These are phyloP conservation scores for Mizuhopecten yessoensis DNA, from an alignment of 1,140 invertebrate genomes.

Conservation along the genomic window DNA sequence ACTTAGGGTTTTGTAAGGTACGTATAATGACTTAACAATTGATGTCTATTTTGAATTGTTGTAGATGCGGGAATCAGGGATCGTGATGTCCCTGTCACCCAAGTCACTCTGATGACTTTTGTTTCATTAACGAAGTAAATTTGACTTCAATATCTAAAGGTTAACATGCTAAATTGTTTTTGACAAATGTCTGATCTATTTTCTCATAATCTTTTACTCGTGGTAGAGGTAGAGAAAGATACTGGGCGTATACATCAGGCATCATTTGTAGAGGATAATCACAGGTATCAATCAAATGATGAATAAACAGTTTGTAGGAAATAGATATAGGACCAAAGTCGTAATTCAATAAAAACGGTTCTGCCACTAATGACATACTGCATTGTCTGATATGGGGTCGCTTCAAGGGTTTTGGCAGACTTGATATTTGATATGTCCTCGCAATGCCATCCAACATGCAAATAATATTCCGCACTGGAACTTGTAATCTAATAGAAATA, in stretches of 20 bases:
- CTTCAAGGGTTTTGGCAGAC: conserved; percentile 30
- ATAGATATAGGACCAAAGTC: conserved; percentile 8
- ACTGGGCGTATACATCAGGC: not conserved
- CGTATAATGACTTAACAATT: too few relatives aligned
- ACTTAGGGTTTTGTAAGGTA: too few relatives aligned
- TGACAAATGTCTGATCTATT: not conserved
- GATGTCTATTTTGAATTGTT: too few relatives aligned
- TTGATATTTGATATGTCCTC: not conserved
- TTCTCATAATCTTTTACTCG: not conserved
- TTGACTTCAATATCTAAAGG: not conserved
- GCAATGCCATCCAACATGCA: conserved; percentile 17
- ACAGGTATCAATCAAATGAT: not conserved
- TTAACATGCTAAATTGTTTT: not conserved
- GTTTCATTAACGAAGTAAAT: not conserved
- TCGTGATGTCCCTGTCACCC: too few relatives aligned
- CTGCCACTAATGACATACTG: not conserved
- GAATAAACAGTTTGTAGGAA: not conserved
- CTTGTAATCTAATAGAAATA: conserved; percentile 35
- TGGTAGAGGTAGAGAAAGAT: not conserved
- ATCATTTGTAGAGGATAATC: not conserved
- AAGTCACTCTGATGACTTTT: not conserved
- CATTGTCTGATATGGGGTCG: conserved; percentile 12
- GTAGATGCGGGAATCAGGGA: too few relatives aligned
- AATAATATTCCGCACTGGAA: conserved; percentile 13
- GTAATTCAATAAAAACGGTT: not conserved